Evolutionary conservation across 2,113 vertebrate species (phyloP).

Genomic region (Xiphorhynchus elegans): DNA sequence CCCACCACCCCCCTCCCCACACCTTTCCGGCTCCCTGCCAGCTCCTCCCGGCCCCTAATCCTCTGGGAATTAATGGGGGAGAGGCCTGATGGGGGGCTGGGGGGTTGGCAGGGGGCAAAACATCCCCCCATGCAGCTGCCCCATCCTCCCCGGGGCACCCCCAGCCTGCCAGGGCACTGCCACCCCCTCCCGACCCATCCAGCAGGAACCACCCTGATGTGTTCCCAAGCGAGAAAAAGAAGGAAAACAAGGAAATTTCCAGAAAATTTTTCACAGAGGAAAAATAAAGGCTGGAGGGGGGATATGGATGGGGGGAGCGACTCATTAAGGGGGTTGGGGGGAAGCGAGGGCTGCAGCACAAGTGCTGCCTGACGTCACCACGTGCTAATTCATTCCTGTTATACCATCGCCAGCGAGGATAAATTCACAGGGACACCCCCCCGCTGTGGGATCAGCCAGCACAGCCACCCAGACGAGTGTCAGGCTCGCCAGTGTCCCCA

Average conservation of each 20-base stretch:
- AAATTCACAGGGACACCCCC: slow-evolving; percentile 27
- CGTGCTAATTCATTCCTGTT: slow-evolving; percentile 33
- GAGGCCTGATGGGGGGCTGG: neutral
- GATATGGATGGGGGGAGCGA: neutral
- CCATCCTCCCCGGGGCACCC: neutral
- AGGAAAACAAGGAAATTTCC: neutral
- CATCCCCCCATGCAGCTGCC: too few relatives aligned
- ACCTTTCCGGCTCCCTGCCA: neutral
- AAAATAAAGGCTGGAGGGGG: neutral
- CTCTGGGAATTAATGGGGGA: neutral
- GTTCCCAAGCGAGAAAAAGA: neutral
- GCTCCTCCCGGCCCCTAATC: neutral
- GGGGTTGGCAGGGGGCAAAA: too few relatives aligned
- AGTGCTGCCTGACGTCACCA: neutral
- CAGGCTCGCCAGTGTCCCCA: neutral
- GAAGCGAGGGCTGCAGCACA: neutral
- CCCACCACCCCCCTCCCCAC: neutral
- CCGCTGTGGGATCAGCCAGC: neutral
- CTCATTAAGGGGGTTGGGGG: neutral
- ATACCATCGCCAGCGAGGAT: slow-evolving; percentile 20
- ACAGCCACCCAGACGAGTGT: neutral
- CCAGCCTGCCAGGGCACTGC: neutral
- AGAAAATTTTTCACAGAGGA: neutral
- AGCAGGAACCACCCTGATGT: fast-evolving
- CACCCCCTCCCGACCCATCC: neutral